phyloP scores from a whole-genome alignment of 2,888 invertebrate species.

The Tipula confusa region DNA sequence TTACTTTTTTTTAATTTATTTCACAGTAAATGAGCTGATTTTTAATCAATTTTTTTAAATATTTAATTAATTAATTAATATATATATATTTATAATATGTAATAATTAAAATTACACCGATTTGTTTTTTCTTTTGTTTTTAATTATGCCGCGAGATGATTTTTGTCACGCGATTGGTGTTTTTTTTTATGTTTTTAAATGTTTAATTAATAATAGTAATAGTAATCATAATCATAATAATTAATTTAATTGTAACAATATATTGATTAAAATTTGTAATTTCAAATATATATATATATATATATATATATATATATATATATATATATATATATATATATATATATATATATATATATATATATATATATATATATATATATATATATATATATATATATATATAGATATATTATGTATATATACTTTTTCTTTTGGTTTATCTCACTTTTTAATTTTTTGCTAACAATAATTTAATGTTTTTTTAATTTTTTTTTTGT shows the following conservation, averaged over 20 bases:
- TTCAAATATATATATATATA: not conserved
- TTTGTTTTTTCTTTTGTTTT: too few relatives aligned
- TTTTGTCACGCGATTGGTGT: not conserved
- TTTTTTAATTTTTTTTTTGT: too few relatives aligned
- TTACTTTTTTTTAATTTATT: too few relatives aligned
- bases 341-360: too few relatives aligned
- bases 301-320: too few relatives aligned
- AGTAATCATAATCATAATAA: constrained; percentile 27
- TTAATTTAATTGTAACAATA: constrained; percentile 27
- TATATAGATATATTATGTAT: too few relatives aligned
- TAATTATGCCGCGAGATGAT: not conserved
- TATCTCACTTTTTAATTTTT: not conserved
- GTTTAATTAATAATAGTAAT: constrained; percentile 26
- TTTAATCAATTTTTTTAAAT: constrained; percentile 28
- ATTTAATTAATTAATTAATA: not conserved
- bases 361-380: too few relatives aligned
- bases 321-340: too few relatives aligned
- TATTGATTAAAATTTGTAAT: constrained; percentile 20
- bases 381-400: too few relatives aligned
- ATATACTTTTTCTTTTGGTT: not conserved
- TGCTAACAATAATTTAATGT: not conserved
- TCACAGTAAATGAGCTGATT: constrained; percentile 31
- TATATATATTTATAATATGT: not conserved
- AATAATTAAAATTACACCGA: constrained; percentile 28
- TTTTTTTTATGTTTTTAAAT: not conserved